Percentiles rank a stretch among this genome's conserved stretches.
Evolutionary conservation across 2,888 invertebrate genomes (phyloP).

Genomic region (Morpho helenor): DNA sequence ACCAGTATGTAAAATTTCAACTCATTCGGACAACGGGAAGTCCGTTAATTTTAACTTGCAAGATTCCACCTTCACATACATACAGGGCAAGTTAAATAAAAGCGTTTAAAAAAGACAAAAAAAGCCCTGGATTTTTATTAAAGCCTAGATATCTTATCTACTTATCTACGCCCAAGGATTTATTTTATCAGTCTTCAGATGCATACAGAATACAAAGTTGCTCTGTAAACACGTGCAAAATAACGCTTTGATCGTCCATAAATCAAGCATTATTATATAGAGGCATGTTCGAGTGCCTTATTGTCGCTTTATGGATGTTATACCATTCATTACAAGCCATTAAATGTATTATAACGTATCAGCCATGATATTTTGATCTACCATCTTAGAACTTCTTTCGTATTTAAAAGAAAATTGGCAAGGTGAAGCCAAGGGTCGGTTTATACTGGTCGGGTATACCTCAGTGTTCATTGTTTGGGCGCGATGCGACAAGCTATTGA

Average conservation of each 20-base stretch:
- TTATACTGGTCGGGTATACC: slow-evolving; percentile 55
- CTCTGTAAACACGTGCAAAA: slow-evolving; percentile 69
- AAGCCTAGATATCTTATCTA: no score
- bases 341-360: slow-evolving; percentile 71
- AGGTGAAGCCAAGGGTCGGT: slow-evolving; percentile 31
- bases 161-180: slow-evolving; percentile 25
- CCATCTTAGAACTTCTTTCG: slow-evolving; percentile 21
- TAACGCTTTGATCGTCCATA: slow-evolving; percentile 60
- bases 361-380: slow-evolving; percentile 44
- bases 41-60: no score
- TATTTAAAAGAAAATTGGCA: slow-evolving; percentile 6
- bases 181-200: slow-evolving; percentile 28
- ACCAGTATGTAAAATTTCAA: no score
- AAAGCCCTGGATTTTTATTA: background rate
- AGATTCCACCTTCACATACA: no score
- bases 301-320: slow-evolving; percentile 78
- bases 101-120: background rate
- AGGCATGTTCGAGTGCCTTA: slow-evolving; percentile 72
- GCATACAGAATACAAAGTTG: slow-evolving; percentile 42
- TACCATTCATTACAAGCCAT: slow-evolving; percentile 78
- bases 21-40: no score
- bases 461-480: slow-evolving; percentile 72
- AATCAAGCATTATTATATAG: slow-evolving; percentile 74
- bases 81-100: no score
- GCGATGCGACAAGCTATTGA: slow-evolving; percentile 73